Evolutionary conservation across 2,113 vertebrate genomes (phyloP).

Genomic region (Abramis brama): DNA sequence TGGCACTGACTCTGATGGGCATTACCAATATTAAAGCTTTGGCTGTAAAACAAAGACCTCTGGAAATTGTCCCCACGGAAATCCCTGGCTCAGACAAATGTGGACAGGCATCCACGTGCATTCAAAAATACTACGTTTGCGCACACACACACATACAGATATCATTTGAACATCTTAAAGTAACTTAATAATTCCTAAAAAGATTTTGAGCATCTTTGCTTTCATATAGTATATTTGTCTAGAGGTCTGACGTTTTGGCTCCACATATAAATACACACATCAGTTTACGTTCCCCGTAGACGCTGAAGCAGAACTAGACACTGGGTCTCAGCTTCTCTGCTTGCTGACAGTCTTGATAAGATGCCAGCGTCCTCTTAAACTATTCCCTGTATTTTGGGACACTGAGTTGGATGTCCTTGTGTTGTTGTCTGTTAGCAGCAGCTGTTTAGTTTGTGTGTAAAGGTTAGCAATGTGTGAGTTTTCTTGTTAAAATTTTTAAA

Average conservation of each 20-base stretch:
- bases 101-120: constrained; percentile 3
- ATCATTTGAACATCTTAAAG: neutral
- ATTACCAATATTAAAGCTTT: constrained; percentile 72
- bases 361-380: constrained; percentile 39
- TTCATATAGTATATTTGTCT: neutral
- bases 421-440: neutral
- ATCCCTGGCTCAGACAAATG: constrained; percentile 30
- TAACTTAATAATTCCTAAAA: neutral
- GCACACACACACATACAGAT: neutral
- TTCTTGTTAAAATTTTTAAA: neutral
- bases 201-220: neutral
- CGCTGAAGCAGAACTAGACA: constrained; percentile 49
- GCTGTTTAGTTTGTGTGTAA: constrained; percentile 10
- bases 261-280: neutral
- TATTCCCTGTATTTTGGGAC: constrained; percentile 40
- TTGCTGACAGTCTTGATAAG: constrained; percentile 60
- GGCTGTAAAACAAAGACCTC: constrained; percentile 58
- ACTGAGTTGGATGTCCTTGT: neutral
- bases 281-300: constrained; percentile 62
- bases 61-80: constrained; percentile 48
- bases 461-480: neutral
- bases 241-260: neutral
- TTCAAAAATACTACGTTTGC: constrained; percentile 7
- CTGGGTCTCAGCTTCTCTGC: constrained; percentile 36
- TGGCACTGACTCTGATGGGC: constrained; percentile 67